phyloP scores from a whole-genome alignment of 2,888 invertebrate genomes.

The Microplitis deprimator region DNA sequence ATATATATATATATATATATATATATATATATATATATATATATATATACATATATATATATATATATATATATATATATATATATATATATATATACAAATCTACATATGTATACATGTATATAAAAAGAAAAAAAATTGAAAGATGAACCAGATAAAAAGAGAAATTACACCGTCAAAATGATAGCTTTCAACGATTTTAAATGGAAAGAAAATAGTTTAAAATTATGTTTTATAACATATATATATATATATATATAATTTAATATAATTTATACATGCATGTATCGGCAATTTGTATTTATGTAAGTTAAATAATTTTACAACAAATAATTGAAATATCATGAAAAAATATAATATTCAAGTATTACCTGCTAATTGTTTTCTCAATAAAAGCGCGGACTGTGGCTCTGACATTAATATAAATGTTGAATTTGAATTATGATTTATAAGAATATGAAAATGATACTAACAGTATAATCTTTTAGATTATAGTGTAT shows the following conservation, averaged over 20 bases:
- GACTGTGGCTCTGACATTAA: constrained; percentile 97
- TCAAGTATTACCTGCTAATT: constrained; percentile 85
- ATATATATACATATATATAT: background rate
- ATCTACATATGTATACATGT: background rate
- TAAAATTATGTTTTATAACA: background rate
- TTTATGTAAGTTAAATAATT: background rate
- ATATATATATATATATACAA: background rate
- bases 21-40: no score
- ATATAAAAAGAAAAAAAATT: constrained; percentile 2
- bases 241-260: no score
- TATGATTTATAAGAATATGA: background rate
- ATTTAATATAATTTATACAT: no score
- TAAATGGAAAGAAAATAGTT: background rate
- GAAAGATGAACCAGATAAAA: background rate
- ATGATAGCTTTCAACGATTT: background rate
- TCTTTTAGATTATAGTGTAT: background rate
- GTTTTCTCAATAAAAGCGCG: constrained; percentile 94
- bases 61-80: background rate
- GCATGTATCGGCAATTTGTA: no score
- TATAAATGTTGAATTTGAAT: constrained; percentile 75
- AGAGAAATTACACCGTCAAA: background rate
- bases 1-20: no score
- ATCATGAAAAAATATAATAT: constrained; percentile 28
- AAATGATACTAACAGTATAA: background rate
- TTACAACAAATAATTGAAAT: background rate